Evolutionary conservation across 2,888 invertebrate genomes (phyloP), one percentile per base, ranked within the genome.

Genomic region (Folsomia manolachei): DNA sequence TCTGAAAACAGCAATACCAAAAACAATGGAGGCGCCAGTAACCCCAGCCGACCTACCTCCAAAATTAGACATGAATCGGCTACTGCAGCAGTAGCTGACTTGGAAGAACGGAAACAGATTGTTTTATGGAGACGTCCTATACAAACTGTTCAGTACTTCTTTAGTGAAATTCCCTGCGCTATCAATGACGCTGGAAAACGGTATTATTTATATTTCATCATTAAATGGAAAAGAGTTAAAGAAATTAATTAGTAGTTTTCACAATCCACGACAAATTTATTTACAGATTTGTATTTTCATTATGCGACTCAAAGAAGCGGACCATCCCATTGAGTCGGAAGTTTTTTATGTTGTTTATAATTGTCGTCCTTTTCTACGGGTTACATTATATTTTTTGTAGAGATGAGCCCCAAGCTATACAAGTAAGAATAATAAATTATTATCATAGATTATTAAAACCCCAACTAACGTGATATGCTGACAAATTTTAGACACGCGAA

Each of bases 121-220:
- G 93, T 94, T 76, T 84, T 95, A 78, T 94, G 94, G 93, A 88
- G 90, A 82, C 88, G 88, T 81, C 95, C 95, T 9, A 81, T 94
- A 75, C 88, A 87, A 82, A 94, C 94, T 1, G 82, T 92, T 73
- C 90, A 91, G 83, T 95, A 92, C 85, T 93, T 91, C 85, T 84
- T 88, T 82, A 87, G 88, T 82, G 94, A 95, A 87, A 85, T 90
- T 78, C 84, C 88, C 27, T 79, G 79, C 68, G 77, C 79, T 14
- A 68, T 81, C 65, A 71, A 70, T 26, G 81, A 81, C 72, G 75
- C 74, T 51, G 72, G 76, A 64, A 76, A 79, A 73, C 79, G 76
- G 78, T 78, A 64, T 56, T 68, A 23, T 23, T 62, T 23, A 19
- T 18, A 62, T 21, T n/a, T 60, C n/a, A 60, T 7, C 11, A 11